Evolutionary conservation across 2,113 vertebrate genomes (phyloP).

Genomic region (Laticauda laticaudata): DNA sequence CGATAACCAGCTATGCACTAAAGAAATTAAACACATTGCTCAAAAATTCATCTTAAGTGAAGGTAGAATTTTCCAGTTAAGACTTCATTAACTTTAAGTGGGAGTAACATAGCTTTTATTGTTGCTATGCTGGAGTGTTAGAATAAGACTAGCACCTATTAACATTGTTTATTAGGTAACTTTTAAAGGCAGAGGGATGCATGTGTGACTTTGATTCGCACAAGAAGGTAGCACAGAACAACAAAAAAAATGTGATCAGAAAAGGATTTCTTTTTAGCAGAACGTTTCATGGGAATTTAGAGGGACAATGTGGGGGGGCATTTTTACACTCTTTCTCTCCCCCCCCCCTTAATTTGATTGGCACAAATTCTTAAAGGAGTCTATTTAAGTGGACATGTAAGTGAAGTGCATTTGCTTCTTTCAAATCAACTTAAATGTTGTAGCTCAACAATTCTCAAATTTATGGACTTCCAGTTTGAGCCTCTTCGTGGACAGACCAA

Average conservation of each 20-base stretch:
- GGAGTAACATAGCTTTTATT: background rate
- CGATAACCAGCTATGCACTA: constrained; percentile 88
- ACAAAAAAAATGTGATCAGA: background rate
- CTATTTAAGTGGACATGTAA: background rate
- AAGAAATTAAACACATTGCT: constrained; percentile 39
- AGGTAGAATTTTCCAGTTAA: background rate
- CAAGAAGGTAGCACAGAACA: background rate
- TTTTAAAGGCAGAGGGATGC: background rate
- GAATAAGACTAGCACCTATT: background rate
- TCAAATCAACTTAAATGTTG: background rate
- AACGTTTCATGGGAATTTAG: background rate
- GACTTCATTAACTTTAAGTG: background rate
- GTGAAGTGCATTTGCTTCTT: background rate
- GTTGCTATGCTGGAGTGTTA: background rate
- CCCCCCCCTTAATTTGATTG: background rate
- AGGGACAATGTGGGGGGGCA: background rate
- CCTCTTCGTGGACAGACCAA: too few species aligned
- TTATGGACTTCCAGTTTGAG: too few species aligned
- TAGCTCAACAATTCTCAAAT: too few species aligned
- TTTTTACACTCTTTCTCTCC: background rate
- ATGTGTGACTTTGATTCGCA: background rate
- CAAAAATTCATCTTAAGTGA: constrained; percentile 12
- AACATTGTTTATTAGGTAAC: background rate
- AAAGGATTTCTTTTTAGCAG: background rate
- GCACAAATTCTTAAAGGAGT: background rate